phyloP scores from a whole-genome alignment of 2,113 vertebrate species.

The Phalacrocorax brasilianus region DNA sequence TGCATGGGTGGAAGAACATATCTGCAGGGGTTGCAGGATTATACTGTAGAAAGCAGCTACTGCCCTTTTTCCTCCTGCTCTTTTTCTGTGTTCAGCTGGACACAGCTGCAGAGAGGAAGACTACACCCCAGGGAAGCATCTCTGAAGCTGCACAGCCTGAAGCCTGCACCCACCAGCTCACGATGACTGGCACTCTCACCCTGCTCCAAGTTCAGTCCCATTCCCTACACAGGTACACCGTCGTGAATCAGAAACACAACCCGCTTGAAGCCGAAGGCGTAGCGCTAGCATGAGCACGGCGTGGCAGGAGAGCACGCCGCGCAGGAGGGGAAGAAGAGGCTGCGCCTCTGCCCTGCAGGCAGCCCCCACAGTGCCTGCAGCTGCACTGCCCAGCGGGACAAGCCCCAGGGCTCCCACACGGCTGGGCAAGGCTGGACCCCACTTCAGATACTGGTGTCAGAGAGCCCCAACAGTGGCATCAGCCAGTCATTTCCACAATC shows the following conservation, averaged over 20 bases:
- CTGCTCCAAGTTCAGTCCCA: neutral
- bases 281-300: fast-evolving
- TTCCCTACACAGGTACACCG: fast-evolving
- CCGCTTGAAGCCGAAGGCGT: neutral
- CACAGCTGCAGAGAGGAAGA: neutral
- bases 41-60: neutral
- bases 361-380: neutral
- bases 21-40: no score
- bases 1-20: neutral
- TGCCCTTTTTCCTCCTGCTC: neutral
- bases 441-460: neutral
- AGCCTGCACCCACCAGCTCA: neutral
- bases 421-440: neutral
- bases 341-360: neutral
- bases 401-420: neutral
- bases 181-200: fast-evolving
- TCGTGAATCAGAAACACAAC: neutral
- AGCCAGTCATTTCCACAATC: neutral
- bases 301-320: neutral
- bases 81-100: neutral
- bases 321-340: neutral
- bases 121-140: neutral
- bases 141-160: neutral
- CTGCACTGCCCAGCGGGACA: neutral
- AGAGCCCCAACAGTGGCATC: neutral